phyloP scores from a whole-genome alignment of 1,140 invertebrate species.

The Druon quercuslanigerum region DNA sequence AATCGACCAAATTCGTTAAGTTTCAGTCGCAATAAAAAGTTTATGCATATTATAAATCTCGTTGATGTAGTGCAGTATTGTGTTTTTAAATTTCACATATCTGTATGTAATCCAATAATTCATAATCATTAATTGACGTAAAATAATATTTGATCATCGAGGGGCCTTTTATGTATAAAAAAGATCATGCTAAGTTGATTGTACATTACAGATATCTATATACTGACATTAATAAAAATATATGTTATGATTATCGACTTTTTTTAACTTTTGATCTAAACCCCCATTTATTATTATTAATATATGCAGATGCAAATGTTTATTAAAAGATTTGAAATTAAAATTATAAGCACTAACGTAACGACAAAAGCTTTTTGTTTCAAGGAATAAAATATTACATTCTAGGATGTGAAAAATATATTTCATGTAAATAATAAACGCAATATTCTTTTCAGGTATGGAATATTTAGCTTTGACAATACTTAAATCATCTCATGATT shows the following conservation, averaged over 20 bases:
- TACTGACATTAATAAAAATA: slow-evolving; percentile 47
- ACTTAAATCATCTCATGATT: slow-evolving; percentile 21
- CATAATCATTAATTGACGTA: slow-evolving; percentile 1
- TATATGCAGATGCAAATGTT: neutral
- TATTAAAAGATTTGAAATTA: too few relatives aligned
- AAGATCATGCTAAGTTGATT: slow-evolving; percentile 55
- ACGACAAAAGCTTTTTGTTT: too few relatives aligned
- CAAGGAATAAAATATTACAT: too few relatives aligned
- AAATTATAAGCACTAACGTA: too few relatives aligned
- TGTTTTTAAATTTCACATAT: slow-evolving; percentile 26
- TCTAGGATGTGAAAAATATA: too few relatives aligned
- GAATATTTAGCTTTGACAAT: neutral
- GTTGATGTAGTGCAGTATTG: slow-evolving; percentile 21
- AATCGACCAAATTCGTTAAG: slow-evolving; percentile 8
- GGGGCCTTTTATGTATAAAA: slow-evolving; percentile 67
- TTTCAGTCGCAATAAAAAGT: neutral
- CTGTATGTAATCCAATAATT: neutral
- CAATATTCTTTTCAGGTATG: too few relatives aligned
- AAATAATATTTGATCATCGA: slow-evolving; percentile 56
- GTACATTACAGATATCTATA: slow-evolving; percentile 49
- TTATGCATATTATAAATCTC: slow-evolving; percentile 16
- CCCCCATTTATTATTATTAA: neutral
- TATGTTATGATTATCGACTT: slow-evolving; percentile 17
- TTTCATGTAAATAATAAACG: too few relatives aligned
- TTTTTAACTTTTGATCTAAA: slow-evolving; percentile 3